These are phyloP conservation scores for Dendronephthya gigantea DNA, from an alignment of 64 coral and sea anemone species.

Conservation along the genomic window DNA sequence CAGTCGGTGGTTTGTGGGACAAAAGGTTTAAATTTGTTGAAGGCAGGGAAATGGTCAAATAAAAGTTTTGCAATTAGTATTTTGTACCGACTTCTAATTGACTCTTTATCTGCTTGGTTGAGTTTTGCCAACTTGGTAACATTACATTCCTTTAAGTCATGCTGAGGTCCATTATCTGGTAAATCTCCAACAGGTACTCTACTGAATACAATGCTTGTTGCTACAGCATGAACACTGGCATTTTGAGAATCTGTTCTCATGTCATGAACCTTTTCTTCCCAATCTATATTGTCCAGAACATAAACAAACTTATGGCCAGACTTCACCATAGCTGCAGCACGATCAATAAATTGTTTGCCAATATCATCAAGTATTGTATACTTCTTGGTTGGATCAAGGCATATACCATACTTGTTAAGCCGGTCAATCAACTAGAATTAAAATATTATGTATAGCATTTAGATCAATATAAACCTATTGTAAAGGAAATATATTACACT, in stretches of 20 bases:
- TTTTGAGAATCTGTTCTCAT: background rate
- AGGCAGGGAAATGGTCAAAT: background rate
- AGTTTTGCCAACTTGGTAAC: no score
- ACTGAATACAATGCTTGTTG: constrained; percentile 8
- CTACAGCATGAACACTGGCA: no score
- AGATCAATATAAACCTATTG: no score
- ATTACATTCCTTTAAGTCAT: constrained; percentile 18
- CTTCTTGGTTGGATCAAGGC: constrained; percentile 27
- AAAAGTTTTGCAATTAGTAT: background rate
- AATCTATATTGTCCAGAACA: constrained; percentile 58
- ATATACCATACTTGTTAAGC: background rate
- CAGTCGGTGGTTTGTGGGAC: background rate
- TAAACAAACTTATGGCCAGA: background rate
- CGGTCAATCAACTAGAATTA: constrained; percentile 43
- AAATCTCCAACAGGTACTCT: background rate
- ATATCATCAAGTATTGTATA: constrained; percentile 42
- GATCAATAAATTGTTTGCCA: constrained; percentile 46
- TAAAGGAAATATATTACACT: background rate
- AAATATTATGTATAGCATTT: no score
- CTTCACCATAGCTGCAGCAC: constrained; percentile 23
- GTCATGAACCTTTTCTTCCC: constrained; percentile 18
- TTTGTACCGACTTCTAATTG: background rate
- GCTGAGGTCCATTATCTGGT: constrained; percentile 30
- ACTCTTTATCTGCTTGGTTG: background rate
- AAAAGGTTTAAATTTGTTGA: background rate